A percentile compares a stretch with the other conserved stretches of the same genome.
Evolutionary conservation across 2,797 vertebrate genomes (phyloP).

Genomic region (Sebastes oblongus): DNA sequence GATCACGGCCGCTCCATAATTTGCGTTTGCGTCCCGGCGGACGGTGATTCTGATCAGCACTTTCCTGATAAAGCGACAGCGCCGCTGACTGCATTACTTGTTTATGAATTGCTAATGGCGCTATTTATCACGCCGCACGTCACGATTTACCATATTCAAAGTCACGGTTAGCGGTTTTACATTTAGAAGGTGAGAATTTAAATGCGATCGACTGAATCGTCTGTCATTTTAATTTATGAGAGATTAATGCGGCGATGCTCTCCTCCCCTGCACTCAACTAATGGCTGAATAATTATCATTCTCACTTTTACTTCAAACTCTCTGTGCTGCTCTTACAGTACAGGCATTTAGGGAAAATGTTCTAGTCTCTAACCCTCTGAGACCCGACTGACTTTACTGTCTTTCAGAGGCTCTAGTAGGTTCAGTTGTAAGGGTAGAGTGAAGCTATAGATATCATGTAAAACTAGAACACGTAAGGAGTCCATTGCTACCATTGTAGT

Average conservation of each 20-base stretch:
- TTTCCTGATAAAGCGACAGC: conserved; percentile 51
- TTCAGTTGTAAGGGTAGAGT: no score
- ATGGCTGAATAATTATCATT: conserved; percentile 16
- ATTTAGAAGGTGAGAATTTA: conserved; percentile 59
- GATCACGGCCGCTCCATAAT: conserved; percentile 29
- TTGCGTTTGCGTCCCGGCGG: not conserved
- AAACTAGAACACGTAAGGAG: no score
- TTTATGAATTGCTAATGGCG: conserved; percentile 69
- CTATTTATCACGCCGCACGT: conserved; percentile 50
- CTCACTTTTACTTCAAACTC: conserved; percentile 10
- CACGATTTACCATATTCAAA: conserved; percentile 50
- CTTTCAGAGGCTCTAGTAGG: no score
- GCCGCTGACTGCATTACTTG: conserved; percentile 21
- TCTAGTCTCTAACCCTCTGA: not conserved
- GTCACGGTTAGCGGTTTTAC: conserved; percentile 57
- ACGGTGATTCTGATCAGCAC: conserved; percentile 53
- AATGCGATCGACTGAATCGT: conserved; percentile 37
- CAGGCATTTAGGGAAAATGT: not conserved
- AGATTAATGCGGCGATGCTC: conserved; percentile 47
- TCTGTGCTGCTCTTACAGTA: not conserved
- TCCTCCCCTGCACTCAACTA: conserved; percentile 33
- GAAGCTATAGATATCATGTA: no score
- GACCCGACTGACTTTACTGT: no score
- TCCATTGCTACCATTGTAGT: fast-evolving
- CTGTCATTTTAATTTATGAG: conserved; percentile 57